Evolutionary conservation across 2,888 invertebrate genomes (phyloP), one percentile per base, ranked within the genome.

Genomic region (Agonopterix alstromeriana): DNA sequence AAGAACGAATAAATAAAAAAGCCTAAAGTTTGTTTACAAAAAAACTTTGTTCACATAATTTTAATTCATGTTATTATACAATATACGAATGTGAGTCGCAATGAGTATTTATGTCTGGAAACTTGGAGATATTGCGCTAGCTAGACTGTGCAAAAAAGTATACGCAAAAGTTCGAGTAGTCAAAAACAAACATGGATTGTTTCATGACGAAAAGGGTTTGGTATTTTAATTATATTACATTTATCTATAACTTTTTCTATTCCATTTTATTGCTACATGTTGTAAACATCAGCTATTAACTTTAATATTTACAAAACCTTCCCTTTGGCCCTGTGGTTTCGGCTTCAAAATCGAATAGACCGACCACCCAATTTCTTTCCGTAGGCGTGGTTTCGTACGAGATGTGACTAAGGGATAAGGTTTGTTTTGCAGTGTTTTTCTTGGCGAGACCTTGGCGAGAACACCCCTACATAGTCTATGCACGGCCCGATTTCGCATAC

Each of bases 81-180:
- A 43, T 27, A 27, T 27, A 7, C 27, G 27, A 27, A 27, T 27
- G 27, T 27, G 27, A 27, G 27, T 27, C 27, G 27, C 27, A 57
- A 69, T 67, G 60, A 72, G 76, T 36, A 82, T 84, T 54, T 82
- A 82, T 51, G 73, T 81, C 50, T 88, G 86, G 86, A 85, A 79
- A 56, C 60, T 87, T 9, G 87, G 86, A 8, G 87, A 88, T 47
- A 60, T 83, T 40, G 83, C 87, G 8, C 67, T 79, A 3, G 87
- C 86, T 14, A 74, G 76, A 62, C 58, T 87, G 47, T 70, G 77
- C 49, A 79, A 77, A 61, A 82, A 81, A 70, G 70, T 82, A 48
- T 86, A 82, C 48, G 73, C 82, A 0, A 83, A 79, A 63, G 85
- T 87, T 8, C 73, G 73, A 67, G 77, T 88, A 44, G 70, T 83